Conservation (phyloP, 23 tunicate species). For the Styela clava region DNA sequence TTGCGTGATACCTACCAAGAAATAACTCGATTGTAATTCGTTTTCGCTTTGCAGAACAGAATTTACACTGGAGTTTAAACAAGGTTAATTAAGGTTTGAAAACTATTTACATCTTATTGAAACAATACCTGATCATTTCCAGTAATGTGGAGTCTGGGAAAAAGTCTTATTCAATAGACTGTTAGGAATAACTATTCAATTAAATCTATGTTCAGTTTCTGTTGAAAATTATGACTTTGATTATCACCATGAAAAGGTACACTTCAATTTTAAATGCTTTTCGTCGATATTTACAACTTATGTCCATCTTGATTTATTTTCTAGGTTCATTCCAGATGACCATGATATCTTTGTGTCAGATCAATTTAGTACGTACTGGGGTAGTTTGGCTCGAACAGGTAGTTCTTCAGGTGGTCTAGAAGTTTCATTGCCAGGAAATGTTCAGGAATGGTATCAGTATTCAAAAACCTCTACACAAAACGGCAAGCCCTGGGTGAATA, state of each 20-base stretch:
- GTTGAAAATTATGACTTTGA: too few species aligned
- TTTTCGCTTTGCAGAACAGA: too few species aligned
- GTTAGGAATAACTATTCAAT: too few species aligned
- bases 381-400: conserved; percentile 18
- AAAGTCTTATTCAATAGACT: too few species aligned
- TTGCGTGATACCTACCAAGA: too few species aligned
- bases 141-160: not conserved
- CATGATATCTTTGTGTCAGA: not conserved
- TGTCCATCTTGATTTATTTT: not conserved
- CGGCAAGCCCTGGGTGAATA: not conserved
- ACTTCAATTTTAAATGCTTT: not conserved
- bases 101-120: too few species aligned
- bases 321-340: conserved; percentile 6
- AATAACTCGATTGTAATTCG: too few species aligned
- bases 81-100: too few species aligned
- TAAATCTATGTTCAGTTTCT: too few species aligned
- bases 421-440: not conserved
- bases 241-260: too few species aligned
- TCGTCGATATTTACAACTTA: not conserved
- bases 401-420: conserved; percentile 6
- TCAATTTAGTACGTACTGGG: conserved; percentile 28
- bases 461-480: not conserved
- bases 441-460: conserved; percentile 1
- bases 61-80: too few species aligned
- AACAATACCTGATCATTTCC: too few species aligned